phyloP scores from a whole-genome alignment of 2,113 vertebrate species.

The Microcebus jonahi region DNA sequence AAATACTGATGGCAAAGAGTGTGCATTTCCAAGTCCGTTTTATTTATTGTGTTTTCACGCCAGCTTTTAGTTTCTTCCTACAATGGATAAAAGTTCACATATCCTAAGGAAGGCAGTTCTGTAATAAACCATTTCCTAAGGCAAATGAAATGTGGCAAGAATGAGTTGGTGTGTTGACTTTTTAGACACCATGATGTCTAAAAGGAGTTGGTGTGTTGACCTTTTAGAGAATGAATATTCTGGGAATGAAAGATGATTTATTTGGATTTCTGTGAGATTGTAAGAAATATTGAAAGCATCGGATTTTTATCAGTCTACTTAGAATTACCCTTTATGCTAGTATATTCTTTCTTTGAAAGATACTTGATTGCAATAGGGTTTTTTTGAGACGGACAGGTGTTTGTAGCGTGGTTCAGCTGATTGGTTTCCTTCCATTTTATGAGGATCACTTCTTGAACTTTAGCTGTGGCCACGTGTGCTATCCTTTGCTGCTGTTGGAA shows the following conservation, averaged over 20 bases:
- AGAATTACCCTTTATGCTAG: not conserved
- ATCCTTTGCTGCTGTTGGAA: not conserved
- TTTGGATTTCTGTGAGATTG: conserved; percentile 12
- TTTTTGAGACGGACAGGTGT: not conserved
- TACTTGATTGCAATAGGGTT: not conserved
- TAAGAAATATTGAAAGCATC: conserved; percentile 35
- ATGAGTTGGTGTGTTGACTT: not conserved
- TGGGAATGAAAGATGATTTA: not conserved
- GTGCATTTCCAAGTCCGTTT: not conserved
- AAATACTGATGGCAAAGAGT: not conserved
- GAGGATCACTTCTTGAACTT: not conserved
- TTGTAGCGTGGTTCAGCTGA: not conserved
- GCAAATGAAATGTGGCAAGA: not conserved
- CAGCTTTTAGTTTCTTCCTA: not conserved
- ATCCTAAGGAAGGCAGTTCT: not conserved
- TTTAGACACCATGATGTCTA: not conserved
- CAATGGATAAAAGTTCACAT: not conserved
- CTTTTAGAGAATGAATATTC: not conserved
- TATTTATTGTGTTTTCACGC: not conserved
- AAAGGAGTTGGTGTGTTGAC: not conserved
- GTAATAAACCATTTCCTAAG: not conserved
- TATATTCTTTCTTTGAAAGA: conserved; percentile 29
- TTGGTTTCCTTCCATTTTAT: not conserved
- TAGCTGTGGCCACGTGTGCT: not conserved
- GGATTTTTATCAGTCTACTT: conserved; percentile 27